Evolutionary conservation across 1,140 invertebrate genomes (phyloP).

Genomic region (Drosophila suzukii): DNA sequence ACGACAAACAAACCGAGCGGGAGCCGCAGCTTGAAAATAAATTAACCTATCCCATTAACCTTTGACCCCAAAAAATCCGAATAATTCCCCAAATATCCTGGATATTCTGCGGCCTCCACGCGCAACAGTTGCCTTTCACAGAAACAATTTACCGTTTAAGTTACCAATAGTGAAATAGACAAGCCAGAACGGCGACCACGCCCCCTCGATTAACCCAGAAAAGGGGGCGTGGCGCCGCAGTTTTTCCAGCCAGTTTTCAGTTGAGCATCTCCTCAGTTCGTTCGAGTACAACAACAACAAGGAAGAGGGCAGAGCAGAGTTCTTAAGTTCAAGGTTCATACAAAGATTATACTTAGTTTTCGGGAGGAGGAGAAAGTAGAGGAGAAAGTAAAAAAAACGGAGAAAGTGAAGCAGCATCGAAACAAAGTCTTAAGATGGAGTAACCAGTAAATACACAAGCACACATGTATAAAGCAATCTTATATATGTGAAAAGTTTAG

Average conservation of each 20-base stretch:
- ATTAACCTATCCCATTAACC: background rate
- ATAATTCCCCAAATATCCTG: background rate
- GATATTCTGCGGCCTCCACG: constrained; percentile 43
- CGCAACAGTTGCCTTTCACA: constrained; percentile 82
- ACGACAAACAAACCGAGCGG: constrained; percentile 77
- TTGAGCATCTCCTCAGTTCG: constrained; percentile 59
- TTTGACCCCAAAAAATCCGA: background rate
- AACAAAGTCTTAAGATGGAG: constrained; percentile 32
- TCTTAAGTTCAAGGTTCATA: constrained; percentile 72
- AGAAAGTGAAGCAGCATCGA: constrained; percentile 19
- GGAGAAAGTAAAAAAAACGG: constrained; percentile 7
- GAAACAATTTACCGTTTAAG: constrained; percentile 83
- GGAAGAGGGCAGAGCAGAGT: constrained; percentile 30
- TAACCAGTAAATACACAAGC: constrained; percentile 16
- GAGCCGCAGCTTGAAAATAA: constrained; percentile 35
- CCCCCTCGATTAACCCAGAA: constrained; percentile 11
- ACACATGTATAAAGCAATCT: constrained; percentile 29
- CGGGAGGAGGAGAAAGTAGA: constrained; percentile 13
- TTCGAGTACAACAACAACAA: constrained; percentile 66
- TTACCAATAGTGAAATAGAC: constrained; percentile 82
- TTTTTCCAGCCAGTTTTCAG: constrained; percentile 73
- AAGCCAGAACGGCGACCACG: constrained; percentile 63
- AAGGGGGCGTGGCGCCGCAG: constrained; percentile 39
- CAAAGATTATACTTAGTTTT: constrained; percentile 74
- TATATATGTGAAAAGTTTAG: constrained; percentile 27